Base-by-base conservation (phyloP, 2,797 vertebrate genomes). In the Alosa sapidissima region DNA sequence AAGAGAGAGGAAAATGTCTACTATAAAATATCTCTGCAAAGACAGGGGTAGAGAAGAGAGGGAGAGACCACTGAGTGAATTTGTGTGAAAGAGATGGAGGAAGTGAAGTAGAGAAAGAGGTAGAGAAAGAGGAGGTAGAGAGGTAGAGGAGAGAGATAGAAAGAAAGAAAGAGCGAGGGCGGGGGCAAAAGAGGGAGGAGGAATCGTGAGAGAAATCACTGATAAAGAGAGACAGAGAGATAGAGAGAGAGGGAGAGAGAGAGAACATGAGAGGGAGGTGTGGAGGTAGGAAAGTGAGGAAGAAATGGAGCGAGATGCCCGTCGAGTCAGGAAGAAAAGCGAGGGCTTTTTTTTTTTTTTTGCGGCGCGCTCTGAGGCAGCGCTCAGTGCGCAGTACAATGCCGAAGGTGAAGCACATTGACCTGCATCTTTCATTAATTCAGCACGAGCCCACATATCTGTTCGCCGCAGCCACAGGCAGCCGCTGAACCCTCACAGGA, bases 331-430 rank as follows among this genome's bases (percentile, higher is more conserved):
- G 16, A 72, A 28, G 13, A 19, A 72, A 3, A 72, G 24, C 28
- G 33, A 13, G 62, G 4, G 0, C 10, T 28, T 68, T 33, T 41
- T 28, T 28, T 68, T 33, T 41, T 41, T 41, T 41, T 41, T 41
- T 41, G n/a, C 11, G 62, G 24, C 62, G 19, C 3, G 55, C 55
- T 58, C 55, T 5, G 55, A 58, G 24, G 24, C 62, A 1, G 24
- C 9, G 62, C 62, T 10, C 52, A 65, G 36, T 41, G 68, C 14
- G 49, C 51, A 81, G 83, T 81, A 84, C 87, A 87, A 88, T 86
- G 84, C 81, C 86, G 82, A 87, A 87, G 86, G 85, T 86, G 86
- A 89, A 85, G 68, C 84, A 87, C 72, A 52, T 83, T 87, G 88
- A 87, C 85, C 85, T 60, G 83, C 78, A 87, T 60, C 83, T 85